phyloP scores from a whole-genome alignment of 2,113 vertebrate genomes.

The Chloebia gouldiae region DNA sequence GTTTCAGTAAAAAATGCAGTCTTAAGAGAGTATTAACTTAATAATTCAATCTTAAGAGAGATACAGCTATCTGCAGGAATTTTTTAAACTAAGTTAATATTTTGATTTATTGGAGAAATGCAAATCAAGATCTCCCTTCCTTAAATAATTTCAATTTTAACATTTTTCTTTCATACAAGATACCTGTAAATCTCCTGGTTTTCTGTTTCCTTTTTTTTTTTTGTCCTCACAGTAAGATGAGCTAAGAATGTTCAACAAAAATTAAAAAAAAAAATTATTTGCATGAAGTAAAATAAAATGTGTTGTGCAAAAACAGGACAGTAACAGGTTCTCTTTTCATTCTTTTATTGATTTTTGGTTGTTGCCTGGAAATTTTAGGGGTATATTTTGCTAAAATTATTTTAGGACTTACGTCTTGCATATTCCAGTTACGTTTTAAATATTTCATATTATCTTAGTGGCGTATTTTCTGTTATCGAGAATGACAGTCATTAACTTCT shows the following conservation, averaged over 20 bases:
- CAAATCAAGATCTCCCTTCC: neutral
- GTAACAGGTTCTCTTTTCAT: neutral
- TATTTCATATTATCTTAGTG: neutral
- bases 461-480: neutral
- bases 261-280: neutral
- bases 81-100: neutral
- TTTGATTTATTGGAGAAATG: neutral
- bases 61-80: neutral
- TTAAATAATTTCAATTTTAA: neutral
- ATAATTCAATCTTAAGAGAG: no score
- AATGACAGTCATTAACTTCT: neutral
- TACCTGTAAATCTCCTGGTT: neutral
- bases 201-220: neutral
- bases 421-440: neutral
- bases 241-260: neutral
- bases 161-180: neutral
- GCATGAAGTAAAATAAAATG: neutral
- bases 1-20: neutral
- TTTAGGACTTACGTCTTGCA: neutral
- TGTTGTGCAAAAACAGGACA: neutral
- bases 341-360: neutral
- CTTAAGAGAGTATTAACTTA: neutral
- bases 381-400: neutral
- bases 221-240: neutral
- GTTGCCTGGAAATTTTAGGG: neutral